phyloP scores from a whole-genome alignment of 2,888 invertebrate species.

The Xanthia icteritia region DNA sequence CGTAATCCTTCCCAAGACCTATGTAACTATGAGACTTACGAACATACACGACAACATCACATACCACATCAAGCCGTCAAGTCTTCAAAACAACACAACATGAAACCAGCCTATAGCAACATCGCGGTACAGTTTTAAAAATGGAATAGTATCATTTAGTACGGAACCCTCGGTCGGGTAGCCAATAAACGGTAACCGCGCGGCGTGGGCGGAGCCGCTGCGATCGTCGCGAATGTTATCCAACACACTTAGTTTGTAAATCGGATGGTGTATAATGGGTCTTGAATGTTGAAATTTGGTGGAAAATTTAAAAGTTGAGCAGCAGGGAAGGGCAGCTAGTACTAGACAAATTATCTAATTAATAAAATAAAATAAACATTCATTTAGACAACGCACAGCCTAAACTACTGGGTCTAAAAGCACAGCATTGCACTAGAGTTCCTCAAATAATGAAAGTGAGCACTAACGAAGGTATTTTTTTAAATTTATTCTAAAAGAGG shows the following conservation, averaged over 20 bases:
- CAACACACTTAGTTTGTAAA: conserved; percentile 65
- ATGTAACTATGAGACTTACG: background rate
- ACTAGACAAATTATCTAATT: background rate
- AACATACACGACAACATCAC: background rate
- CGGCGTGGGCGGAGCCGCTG: conserved; percentile 78
- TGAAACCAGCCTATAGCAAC: conserved; percentile 57
- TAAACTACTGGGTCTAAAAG: too few species aligned
- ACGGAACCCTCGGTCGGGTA: conserved; percentile 73
- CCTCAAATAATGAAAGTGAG: too few species aligned
- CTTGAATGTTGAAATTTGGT: conserved; percentile 28
- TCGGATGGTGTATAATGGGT: conserved; percentile 51
- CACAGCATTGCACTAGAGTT: too few species aligned
- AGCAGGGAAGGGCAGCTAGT: too few species aligned
- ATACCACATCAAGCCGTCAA: conserved; percentile 16
- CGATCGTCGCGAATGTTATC: conserved; percentile 71
- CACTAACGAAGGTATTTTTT: too few species aligned
- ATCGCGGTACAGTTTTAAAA: conserved; percentile 58
- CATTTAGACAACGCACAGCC: too few species aligned
- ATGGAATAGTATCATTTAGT: conserved; percentile 65
- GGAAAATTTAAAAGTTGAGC: background rate
- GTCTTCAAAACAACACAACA: conserved; percentile 33
- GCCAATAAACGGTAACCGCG: conserved; percentile 80
- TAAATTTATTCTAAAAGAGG: too few species aligned
- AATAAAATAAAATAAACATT: too few species aligned
- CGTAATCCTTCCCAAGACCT: background rate